phyloP scores from a whole-genome alignment of 2,113 vertebrate genomes.

The Callaeas wilsoni region DNA sequence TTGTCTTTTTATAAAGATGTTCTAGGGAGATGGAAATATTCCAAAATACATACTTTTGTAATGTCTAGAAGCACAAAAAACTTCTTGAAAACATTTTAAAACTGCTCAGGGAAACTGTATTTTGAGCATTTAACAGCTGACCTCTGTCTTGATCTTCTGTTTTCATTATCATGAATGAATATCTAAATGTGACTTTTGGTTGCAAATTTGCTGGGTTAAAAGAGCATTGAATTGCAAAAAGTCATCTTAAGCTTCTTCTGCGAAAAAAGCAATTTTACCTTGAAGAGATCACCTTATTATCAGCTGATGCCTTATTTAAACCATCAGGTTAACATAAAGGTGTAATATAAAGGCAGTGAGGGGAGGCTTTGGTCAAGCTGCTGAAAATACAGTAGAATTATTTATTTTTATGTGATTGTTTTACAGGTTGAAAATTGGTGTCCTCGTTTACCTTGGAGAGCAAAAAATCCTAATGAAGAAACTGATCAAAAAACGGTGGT shows the following conservation, averaged over 20 bases:
- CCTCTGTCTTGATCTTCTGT: neutral
- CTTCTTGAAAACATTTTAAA: neutral
- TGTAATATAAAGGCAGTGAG: neutral
- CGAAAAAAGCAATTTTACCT: neutral
- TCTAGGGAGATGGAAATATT: neutral
- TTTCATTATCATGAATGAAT: neutral
- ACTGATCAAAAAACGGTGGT: slow-evolving; percentile 84
- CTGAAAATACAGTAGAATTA: neutral
- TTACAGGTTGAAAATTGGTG: slow-evolving; percentile 99
- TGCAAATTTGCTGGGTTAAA: neutral
- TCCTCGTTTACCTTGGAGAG: slow-evolving; percentile 94
- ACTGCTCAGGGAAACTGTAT: neutral
- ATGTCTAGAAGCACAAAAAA: neutral
- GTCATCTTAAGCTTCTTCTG: neutral
- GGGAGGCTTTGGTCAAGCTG: neutral
- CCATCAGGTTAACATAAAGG: neutral
- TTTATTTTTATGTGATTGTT: neutral
- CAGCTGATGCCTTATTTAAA: neutral
- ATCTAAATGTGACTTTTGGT: neutral
- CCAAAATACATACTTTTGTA: neutral
- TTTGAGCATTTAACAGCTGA: neutral
- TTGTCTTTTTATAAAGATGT: neutral
- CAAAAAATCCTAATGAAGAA: slow-evolving; percentile 83
- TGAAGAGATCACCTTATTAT: neutral
- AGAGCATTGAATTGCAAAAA: neutral